Conservation (phyloP, 2,888 invertebrate species). For the Spilosoma lubricipeda region DNA sequence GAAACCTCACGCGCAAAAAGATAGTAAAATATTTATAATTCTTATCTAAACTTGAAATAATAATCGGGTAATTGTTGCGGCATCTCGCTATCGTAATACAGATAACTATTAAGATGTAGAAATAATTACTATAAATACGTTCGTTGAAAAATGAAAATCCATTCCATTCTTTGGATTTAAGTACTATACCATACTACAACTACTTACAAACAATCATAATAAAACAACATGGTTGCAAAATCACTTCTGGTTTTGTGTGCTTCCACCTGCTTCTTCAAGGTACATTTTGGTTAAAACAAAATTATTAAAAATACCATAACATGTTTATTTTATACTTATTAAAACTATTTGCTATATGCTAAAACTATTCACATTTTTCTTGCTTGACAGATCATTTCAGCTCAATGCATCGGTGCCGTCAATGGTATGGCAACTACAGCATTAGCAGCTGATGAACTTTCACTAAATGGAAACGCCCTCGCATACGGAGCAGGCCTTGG, state of each 20-base stretch:
- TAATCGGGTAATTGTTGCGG: background rate
- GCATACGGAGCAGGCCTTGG: slow-evolving; percentile 23
- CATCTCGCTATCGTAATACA: background rate
- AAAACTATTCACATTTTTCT: background rate
- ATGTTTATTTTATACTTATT: too few species aligned
- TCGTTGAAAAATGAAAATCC: slow-evolving; percentile 6
- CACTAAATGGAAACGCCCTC: slow-evolving; percentile 20
- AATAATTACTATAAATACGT: slow-evolving; percentile 32
- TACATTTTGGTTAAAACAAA: slow-evolving; percentile 28
- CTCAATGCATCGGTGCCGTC: slow-evolving; percentile 29
- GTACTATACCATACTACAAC: too few species aligned
- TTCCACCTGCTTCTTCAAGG: slow-evolving; percentile 60
- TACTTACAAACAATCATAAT: slow-evolving; percentile 2
- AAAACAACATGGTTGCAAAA: slow-evolving; percentile 58
- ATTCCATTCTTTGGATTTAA: slow-evolving; percentile 26
- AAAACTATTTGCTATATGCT: too few species aligned
- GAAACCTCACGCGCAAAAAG: background rate
- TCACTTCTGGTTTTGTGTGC: slow-evolving; percentile 53
- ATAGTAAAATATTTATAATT: background rate
- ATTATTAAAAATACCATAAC: background rate
- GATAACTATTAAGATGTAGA: background rate
- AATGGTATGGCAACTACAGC: slow-evolving; percentile 24
- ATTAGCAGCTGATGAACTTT: slow-evolving; percentile 40
- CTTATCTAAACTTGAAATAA: slow-evolving; percentile 9
- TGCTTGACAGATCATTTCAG: slow-evolving; percentile 28